A percentile compares a stretch with the other conserved stretches of the same genome.
Conservation (phyloP, 2,888 invertebrate genomes). For the Mythimna ferrago region DNA sequence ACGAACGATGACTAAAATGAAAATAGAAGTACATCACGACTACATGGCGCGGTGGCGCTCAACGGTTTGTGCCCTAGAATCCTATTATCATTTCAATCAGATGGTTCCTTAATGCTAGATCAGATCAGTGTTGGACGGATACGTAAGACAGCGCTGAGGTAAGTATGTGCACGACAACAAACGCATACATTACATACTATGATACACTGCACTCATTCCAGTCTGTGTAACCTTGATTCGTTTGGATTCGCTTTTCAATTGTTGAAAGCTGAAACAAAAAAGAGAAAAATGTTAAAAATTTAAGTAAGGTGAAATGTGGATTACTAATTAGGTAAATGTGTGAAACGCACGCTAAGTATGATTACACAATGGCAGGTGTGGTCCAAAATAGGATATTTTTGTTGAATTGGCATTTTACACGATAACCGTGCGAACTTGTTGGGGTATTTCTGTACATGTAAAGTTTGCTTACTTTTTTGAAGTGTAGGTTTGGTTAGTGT, state of each 20-base stretch:
- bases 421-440: slow-evolving; percentile 13
- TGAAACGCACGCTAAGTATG: slow-evolving; percentile 13
- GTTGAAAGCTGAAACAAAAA: slow-evolving; percentile 79
- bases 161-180: slow-evolving; percentile 57
- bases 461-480: background rate
- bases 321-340: slow-evolving; percentile 23
- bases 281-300: slow-evolving; percentile 1
- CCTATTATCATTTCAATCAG: slow-evolving; percentile 89
- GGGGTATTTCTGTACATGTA: background rate
- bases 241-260: slow-evolving; percentile 68
- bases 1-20: slow-evolving; percentile 84
- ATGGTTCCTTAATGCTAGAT: slow-evolving; percentile 59
- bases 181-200: slow-evolving; percentile 61
- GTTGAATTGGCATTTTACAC: slow-evolving; percentile 23
- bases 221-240: slow-evolving; percentile 60
- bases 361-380: slow-evolving; percentile 8
- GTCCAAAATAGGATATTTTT: background rate
- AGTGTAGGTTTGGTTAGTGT: background rate
- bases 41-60: slow-evolving; percentile 58
- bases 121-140: slow-evolving; percentile 74
- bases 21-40: slow-evolving; percentile 84
- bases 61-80: slow-evolving; percentile 77
- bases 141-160: slow-evolving; percentile 73
- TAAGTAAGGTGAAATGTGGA: background rate
- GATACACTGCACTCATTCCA: slow-evolving; percentile 73